These are phyloP conservation scores for Amazona guildingii DNA, from an alignment of 2,113 vertebrate species.

Conservation along the genomic window DNA sequence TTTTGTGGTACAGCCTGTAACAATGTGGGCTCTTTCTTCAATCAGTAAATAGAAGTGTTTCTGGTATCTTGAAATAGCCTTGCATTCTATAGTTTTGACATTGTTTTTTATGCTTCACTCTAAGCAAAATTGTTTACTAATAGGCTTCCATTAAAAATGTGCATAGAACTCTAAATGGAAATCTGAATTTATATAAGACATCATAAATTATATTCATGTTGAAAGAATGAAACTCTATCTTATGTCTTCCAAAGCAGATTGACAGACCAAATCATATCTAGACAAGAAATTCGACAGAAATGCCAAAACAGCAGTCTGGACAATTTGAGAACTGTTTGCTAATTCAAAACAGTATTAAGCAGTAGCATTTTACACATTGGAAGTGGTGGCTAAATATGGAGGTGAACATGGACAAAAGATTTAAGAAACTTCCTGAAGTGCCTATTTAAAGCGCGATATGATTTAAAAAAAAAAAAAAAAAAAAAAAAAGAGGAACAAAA, in stretches of 20 bases:
- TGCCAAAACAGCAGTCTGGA: slow-evolving; percentile 7
- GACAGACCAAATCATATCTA: slow-evolving; percentile 31
- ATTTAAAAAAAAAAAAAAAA: neutral
- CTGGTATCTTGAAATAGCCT: slow-evolving; percentile 75
- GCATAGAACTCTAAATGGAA: neutral
- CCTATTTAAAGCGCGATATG: neutral
- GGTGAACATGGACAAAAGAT: neutral
- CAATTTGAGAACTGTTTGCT: slow-evolving; percentile 2
- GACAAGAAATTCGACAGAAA: neutral
- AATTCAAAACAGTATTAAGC: slow-evolving; percentile 37
- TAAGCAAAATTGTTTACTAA: slow-evolving; percentile 55
- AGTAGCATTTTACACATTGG: neutral
- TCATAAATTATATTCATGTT: slow-evolving; percentile 24
- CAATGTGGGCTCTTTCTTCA: slow-evolving; percentile 74
- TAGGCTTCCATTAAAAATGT: slow-evolving; percentile 2
- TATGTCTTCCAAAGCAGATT: neutral
- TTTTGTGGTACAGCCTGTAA: slow-evolving; percentile 73
- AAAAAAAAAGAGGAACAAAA: neutral
- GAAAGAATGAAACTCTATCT: slow-evolving; percentile 20
- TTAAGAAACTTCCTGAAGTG: neutral
- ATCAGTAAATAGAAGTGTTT: slow-evolving; percentile 72
- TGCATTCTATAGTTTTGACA: slow-evolving; percentile 66
- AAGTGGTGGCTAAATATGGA: neutral
- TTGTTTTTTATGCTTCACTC: slow-evolving; percentile 66
- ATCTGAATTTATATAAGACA: neutral